A percentile compares a stretch with the other conserved stretches of the same genome.
phyloP scores from a whole-genome alignment of 2,113 vertebrate species.

The Chloroceryle aenea region DNA sequence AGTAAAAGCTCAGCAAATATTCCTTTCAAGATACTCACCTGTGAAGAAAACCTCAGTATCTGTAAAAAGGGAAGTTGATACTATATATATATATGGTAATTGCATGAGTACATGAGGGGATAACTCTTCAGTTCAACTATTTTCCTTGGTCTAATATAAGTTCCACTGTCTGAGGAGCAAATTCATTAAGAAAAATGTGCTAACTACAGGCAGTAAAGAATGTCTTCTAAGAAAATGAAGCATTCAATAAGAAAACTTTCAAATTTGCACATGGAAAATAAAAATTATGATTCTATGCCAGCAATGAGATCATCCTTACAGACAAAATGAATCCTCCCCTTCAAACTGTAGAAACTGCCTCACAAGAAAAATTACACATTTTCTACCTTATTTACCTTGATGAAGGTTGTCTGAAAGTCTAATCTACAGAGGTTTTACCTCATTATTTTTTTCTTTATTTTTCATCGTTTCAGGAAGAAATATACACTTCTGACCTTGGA shows the following conservation, averaged over 20 bases:
- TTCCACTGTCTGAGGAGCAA: not conserved
- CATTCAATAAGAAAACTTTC: not conserved
- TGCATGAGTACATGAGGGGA: not conserved
- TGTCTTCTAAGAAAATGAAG: not conserved
- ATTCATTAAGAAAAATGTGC: not conserved
- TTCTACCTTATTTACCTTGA: not conserved
- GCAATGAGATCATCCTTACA: not conserved
- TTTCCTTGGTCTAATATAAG: not conserved
- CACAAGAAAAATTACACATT: fast-evolving
- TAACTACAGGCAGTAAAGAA: not conserved
- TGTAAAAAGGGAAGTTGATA: not conserved
- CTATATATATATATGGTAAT: not conserved
- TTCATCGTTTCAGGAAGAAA: not conserved
- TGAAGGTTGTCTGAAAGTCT: not conserved
- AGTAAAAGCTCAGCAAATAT: not conserved
- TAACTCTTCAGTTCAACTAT: not conserved
- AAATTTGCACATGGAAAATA: not conserved
- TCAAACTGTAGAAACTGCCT: not conserved
- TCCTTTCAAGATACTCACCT: not conserved
- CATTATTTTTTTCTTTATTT: not conserved
- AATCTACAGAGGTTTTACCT: not conserved
- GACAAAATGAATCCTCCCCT: fast-evolving
- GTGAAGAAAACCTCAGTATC: not conserved
- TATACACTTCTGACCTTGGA: not conserved
- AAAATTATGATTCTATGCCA: not conserved